Evolutionary conservation across 2,888 invertebrate genomes (phyloP).

Genomic region (Amphipoea oculea): DNA sequence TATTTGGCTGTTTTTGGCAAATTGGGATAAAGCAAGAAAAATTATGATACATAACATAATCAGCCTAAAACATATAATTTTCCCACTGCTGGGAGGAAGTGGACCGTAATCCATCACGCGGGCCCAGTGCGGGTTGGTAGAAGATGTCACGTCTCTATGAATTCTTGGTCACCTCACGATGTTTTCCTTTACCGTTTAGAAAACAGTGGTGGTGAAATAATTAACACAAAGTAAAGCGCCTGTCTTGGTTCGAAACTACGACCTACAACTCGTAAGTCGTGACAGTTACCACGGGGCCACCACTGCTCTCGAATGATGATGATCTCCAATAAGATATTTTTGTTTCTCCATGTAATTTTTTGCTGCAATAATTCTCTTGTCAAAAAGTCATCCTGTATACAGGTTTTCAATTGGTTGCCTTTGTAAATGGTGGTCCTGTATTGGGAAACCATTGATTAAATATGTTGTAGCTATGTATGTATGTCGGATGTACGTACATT

Average conservation of each 20-base stretch:
- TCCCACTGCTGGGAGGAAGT: neutral
- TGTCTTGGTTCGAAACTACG: too few relatives aligned
- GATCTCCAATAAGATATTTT: neutral
- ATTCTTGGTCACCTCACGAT: too few relatives aligned
- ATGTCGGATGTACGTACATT: neutral
- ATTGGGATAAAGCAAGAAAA: neutral
- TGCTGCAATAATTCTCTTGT: neutral
- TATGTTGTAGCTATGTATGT: slow-evolving; percentile 23
- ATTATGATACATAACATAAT: neutral
- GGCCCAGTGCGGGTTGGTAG: too few relatives aligned
- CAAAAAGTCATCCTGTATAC: slow-evolving; percentile 25
- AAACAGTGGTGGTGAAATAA: too few relatives aligned
- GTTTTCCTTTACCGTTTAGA: too few relatives aligned
- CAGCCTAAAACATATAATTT: neutral
- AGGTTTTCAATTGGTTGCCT: slow-evolving; percentile 46
- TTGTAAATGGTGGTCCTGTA: slow-evolving; percentile 52
- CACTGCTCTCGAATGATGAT: neutral
- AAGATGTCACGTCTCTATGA: too few relatives aligned
- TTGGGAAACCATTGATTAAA: slow-evolving; percentile 53
- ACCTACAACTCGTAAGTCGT: neutral
- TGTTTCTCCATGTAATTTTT: neutral
- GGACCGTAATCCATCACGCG: too few relatives aligned
- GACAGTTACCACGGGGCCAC: neutral
- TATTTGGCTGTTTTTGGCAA: neutral
- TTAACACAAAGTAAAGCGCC: too few relatives aligned